A percentile compares a stretch with the other conserved stretches of the same genome.
These are phyloP conservation scores for Cavia aperea DNA, from an alignment of 2,113 vertebrate genomes.

Conservation along the genomic window DNA sequence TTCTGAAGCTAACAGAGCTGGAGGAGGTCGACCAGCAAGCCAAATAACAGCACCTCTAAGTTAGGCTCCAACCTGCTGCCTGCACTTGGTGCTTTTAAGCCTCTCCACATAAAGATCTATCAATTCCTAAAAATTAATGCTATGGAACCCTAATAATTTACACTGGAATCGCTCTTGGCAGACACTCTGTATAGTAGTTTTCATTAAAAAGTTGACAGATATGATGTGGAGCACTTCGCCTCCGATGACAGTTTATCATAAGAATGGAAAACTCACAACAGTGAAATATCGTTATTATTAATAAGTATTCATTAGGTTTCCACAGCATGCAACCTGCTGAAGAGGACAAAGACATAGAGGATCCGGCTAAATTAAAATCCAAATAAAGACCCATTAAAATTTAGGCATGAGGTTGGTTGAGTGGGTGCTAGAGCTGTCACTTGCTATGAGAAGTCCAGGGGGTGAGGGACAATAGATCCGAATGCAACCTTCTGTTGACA, in stretches of 20 bases:
- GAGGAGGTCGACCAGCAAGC: not conserved
- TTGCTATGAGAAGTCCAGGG: not conserved
- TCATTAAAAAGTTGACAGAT: conserved; percentile 60
- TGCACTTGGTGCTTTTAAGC: not conserved
- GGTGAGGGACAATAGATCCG: not conserved
- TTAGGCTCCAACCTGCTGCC: not conserved
- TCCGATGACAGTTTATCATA: conserved; percentile 42
- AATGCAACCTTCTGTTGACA: not conserved
- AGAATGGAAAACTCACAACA: conserved; percentile 32
- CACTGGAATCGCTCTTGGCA: conserved; percentile 40
- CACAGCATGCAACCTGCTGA: not conserved
- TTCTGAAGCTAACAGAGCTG: not conserved
- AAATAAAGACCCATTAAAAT: conserved; percentile 6
- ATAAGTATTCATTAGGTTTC: conserved; percentile 30
- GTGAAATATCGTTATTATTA: conserved; percentile 44
- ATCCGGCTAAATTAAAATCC: conserved; percentile 9
- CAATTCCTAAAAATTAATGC: conserved; percentile 23
- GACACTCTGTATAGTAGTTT: conserved; percentile 30
- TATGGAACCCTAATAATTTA: conserved; percentile 29
- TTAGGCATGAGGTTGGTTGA: not conserved
- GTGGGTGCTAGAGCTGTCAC: fast-evolving
- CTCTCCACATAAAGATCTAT: not conserved
- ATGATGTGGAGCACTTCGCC: conserved; percentile 30
- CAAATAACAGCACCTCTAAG: not conserved
- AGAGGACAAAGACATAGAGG: not conserved